A percentile compares a stretch with the other conserved stretches of the same genome.
These are phyloP conservation scores for Bubalus kerabau DNA, from an alignment of 2,113 vertebrate species.

Conservation along the genomic window DNA sequence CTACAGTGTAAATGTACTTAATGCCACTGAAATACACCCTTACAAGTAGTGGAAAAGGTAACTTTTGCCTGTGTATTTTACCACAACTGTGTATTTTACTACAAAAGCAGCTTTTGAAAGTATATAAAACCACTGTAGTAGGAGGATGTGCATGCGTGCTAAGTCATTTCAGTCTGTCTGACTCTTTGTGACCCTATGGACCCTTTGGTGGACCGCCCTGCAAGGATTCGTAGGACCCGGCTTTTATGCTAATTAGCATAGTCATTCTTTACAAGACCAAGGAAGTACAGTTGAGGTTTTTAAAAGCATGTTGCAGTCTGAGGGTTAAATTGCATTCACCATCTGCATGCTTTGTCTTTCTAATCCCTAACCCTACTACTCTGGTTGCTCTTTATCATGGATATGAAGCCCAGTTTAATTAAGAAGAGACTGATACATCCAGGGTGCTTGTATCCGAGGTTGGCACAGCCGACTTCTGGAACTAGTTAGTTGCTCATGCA, in stretches of 20 bases:
- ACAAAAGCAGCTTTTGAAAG: not conserved
- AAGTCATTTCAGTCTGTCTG: not conserved
- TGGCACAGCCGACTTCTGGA: not conserved
- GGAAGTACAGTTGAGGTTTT: not conserved
- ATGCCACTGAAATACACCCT: not conserved
- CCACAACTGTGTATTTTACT: not conserved
- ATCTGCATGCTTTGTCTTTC: not conserved
- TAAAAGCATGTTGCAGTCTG: not conserved
- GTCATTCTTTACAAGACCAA: not conserved
- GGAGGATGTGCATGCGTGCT: not conserved
- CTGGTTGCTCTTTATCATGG: not conserved
- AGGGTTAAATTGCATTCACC: not conserved
- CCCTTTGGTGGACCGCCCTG: not conserved
- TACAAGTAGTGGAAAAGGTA: not conserved
- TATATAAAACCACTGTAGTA: not conserved
- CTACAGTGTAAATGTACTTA: not conserved
- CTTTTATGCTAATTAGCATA: rapidly evolving
- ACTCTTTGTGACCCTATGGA: not conserved
- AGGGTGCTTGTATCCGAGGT: not conserved
- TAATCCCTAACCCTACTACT: not conserved
- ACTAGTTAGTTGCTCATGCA: not conserved
- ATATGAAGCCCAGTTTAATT: not conserved
- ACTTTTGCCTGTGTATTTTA: not conserved
- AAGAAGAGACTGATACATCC: not conserved
- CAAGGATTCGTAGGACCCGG: not conserved